Evolutionary conservation across 2,113 vertebrate genomes (phyloP), one percentile per base, ranked within the genome.

Genomic region (Nesoenas mayeri): DNA sequence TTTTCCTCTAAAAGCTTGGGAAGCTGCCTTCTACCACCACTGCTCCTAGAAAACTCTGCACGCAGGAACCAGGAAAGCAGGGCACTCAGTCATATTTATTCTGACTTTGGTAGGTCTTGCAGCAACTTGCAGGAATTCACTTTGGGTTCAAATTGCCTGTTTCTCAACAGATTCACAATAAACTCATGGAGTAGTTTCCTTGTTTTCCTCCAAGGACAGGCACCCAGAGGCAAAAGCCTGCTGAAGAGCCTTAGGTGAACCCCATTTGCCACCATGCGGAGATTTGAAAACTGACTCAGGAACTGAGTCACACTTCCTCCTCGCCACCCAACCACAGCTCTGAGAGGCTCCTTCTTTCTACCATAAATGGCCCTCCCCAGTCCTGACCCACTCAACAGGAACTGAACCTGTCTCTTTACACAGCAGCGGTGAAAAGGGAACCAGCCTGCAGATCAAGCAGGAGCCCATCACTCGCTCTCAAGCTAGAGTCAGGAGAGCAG

Each of bases 221-320:
- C 24, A 81, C 7, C 9, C 32, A 74, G 32, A 62, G 40, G 83
- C n/a, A 88, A 93, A 93, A 54, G 79, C 50, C 93, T 89, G 78
- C 50, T 93, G 51, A 93, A 79, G 44, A 92, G 86, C 72, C 60
- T 69, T 88, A 94, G 54, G 78, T 86, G 66, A 96, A 92, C 36
- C 60, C 77, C 86, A 74, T 95, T 96, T 6, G 85, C 94, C 96
- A 95, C 89, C 73, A 81, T 31, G 60, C 10, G 17, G 90, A 95
- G 95, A 97, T 95, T 34, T 96, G 95, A 97, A 97, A 98, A 97
- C 93, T 97, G 96, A 97, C 97, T 98, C 94, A 97, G 97, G 97
- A 98, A 98, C 97, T 98, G 98, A 98, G 97, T 98, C 98, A 98
- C 91, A 97, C 95, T 98, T 98, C 98, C 98, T 98, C 95, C 96